Evolutionary conservation across 2,888 invertebrate species (phyloP).

Genomic region (Saturnia japonica): DNA sequence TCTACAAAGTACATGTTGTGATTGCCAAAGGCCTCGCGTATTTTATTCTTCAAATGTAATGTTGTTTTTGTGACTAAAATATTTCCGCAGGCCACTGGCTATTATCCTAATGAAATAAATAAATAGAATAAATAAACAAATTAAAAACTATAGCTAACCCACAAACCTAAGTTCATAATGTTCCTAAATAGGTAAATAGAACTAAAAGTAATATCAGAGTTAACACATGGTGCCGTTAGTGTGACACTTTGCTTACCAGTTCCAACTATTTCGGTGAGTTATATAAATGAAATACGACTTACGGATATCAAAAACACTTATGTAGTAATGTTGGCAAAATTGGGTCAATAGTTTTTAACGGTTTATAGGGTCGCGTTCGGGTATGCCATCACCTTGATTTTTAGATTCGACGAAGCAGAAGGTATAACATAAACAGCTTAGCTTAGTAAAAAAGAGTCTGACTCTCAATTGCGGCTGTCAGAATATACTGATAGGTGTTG

Average conservation of each 20-base stretch:
- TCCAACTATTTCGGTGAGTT: conserved; percentile 33
- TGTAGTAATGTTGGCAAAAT: background rate
- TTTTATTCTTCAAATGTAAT: too few relatives aligned
- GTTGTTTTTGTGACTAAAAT: too few relatives aligned
- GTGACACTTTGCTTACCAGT: conserved; percentile 44
- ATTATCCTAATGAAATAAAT: too few relatives aligned
- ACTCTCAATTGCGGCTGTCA: background rate
- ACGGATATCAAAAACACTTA: background rate
- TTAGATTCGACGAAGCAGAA: too few relatives aligned
- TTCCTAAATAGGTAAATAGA: conserved; percentile 25
- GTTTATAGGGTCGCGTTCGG: background rate
- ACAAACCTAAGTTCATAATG: background rate
- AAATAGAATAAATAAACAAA: too few relatives aligned
- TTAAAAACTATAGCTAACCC: background rate
- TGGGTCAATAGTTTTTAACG: background rate
- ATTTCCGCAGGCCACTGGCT: too few relatives aligned
- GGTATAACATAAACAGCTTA: too few relatives aligned
- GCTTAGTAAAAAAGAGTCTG: too few relatives aligned
- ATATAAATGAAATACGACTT: conserved; percentile 22
- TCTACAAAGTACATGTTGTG: too few relatives aligned
- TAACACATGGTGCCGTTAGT: conserved; percentile 49
- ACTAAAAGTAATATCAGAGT: conserved; percentile 60
- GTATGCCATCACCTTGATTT: too few relatives aligned
- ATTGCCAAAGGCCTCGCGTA: too few relatives aligned
- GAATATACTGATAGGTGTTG: too few relatives aligned